These are phyloP conservation scores for Euphydryas editha DNA, from an alignment of 2,888 invertebrate species.

Conservation along the genomic window DNA sequence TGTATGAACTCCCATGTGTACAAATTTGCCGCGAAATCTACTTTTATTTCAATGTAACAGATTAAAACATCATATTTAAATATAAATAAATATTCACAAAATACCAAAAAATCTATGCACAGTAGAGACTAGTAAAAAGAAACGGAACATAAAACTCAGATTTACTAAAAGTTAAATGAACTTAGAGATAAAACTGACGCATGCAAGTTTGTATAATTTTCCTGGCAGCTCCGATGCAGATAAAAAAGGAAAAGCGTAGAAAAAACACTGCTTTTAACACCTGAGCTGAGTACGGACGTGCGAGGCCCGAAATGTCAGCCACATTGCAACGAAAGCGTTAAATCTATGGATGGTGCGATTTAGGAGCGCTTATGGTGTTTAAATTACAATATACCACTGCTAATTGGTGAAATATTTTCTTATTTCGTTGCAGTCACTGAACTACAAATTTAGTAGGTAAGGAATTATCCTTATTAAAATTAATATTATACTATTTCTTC, in stretches of 20 bases:
- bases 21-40: no score
- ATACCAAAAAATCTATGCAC: background rate
- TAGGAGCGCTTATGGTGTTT: conserved; percentile 26
- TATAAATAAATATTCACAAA: background rate
- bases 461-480: no score
- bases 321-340: conserved; percentile 63
- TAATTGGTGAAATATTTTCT: no score
- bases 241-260: conserved; percentile 41
- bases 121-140: background rate
- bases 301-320: conserved; percentile 68
- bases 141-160: conserved; percentile 1
- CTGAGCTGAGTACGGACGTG: conserved; percentile 56
- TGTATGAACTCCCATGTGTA: no score
- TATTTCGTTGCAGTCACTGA: no score
- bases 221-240: conserved; percentile 28
- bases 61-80: no score
- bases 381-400: no score
- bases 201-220: conserved; percentile 31
- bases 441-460: no score
- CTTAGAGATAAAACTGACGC: conserved; percentile 24
- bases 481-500: no score
- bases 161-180: conserved; percentile 20
- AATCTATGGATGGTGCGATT: conserved; percentile 46
- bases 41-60: no score
- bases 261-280: conserved; percentile 59